Evolutionary conservation across 2,888 invertebrate species (phyloP), one percentile per base, ranked within the genome.

Genomic region (Pollenia angustigena): DNA sequence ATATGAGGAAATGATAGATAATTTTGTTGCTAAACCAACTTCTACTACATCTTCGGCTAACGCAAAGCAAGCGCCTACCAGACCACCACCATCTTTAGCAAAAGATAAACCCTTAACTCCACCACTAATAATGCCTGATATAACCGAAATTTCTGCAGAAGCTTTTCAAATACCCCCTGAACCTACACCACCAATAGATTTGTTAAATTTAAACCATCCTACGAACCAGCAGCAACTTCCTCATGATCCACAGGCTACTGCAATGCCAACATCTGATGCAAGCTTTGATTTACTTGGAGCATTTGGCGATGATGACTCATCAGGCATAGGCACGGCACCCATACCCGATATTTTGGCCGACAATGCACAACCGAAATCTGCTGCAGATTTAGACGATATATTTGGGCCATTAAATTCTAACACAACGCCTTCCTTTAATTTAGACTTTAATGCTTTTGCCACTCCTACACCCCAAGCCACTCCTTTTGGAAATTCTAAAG

Each of bases 1-100:
- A 92, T 96, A 96, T 93, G 97, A 97, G 87, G 97, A 97, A 92
- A 96, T 96, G 90, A 94, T 97, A 42, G 97, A 97, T 90, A 97
- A 97, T 91, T 97, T 97, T 92, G 94, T 94, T 42, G 94, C 94
- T 79, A 94, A 94, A 89, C 94, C 94, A 58, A 90, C 89, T 58
- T 80, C 90, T 10, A 91, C 89, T 72, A 89, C 88, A 66, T 88
- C 56, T 14, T 11, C 89, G 42, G 87, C 88, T 40, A 81, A 89
- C 44, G 14, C 89, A 89, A 83, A 89, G 88, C 18, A 87, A 32
- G 54, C 88, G 11, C 76, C 89, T 54, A 88, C 92, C 81, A 92
- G 93, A 78, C 93, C 94, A 9, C n/a, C n/a, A n/a, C 91, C 94
- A 71, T 88, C 80, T 14, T 66, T 89, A 52, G 88, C 89, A 54